phyloP scores from a whole-genome alignment of 2,797 vertebrate genomes.

The Echiichthys vipera region DNA sequence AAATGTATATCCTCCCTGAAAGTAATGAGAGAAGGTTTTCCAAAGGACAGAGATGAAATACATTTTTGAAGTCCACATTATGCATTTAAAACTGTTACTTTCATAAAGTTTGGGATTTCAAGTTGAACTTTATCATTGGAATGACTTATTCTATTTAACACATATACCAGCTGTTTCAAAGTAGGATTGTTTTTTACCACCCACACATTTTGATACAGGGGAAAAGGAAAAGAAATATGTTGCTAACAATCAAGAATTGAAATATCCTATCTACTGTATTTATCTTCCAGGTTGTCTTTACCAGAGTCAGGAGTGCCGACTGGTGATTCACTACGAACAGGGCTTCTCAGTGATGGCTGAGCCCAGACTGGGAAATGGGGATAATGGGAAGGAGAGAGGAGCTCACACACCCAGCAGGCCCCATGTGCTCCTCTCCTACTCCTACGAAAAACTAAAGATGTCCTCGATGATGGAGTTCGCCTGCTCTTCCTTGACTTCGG shows the following conservation, averaged over 20 bases:
- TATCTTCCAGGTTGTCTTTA: constrained; percentile 90
- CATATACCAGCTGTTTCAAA: not conserved
- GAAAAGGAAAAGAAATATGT: too few relatives aligned
- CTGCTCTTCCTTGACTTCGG: constrained; percentile 96
- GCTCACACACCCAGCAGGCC: constrained; percentile 67
- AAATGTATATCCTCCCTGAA: constrained; percentile 3
- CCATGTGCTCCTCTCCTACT: constrained; percentile 90
- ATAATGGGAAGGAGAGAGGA: constrained; percentile 56
- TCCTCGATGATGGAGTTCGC: constrained; percentile 96
- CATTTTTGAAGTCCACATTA: not conserved
- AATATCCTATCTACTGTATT: too few relatives aligned
- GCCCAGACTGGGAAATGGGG: constrained; percentile 75
- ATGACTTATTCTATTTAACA: not conserved
- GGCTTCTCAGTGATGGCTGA: constrained; percentile 92
- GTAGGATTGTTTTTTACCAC: not conserved
- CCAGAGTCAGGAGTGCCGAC: constrained; percentile 90
- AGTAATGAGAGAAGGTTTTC: not conserved
- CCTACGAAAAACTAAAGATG: constrained; percentile 95
- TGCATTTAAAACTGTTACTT: constrained; percentile 2
- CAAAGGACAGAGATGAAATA: not conserved
- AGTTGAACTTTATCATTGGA: not conserved
- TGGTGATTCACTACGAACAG: constrained; percentile 95
- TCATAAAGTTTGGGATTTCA: not conserved
- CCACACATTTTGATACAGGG: not conserved
- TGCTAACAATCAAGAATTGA: not conserved